Conservation (phyloP, 2,113 vertebrate genomes). For the Puntigrus tetrazona region DNA sequence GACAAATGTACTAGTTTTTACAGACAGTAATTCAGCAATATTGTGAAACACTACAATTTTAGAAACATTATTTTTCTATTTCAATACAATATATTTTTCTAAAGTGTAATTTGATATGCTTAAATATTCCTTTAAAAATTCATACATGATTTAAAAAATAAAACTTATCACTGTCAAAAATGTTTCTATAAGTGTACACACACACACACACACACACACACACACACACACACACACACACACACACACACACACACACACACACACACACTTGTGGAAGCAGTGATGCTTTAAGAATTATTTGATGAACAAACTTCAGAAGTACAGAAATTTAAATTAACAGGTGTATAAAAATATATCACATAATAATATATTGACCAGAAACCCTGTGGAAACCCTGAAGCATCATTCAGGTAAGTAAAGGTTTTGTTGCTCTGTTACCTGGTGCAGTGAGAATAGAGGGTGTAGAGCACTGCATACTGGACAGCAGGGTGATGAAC, state of each 20-base stretch:
- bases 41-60: neutral
- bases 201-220: too few species aligned
- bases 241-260: too few species aligned
- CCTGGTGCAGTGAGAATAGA: conserved; percentile 99
- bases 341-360: too few species aligned
- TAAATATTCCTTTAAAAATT: neutral
- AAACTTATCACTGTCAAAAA: neutral
- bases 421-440: conserved; percentile 59
- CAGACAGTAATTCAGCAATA: neutral
- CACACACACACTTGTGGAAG: neutral
- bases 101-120: neutral
- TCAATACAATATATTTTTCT: neutral
- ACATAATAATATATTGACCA: too few species aligned
- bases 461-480: conserved; percentile 90
- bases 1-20: neutral
- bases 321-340: too few species aligned
- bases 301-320: too few species aligned
- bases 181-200: too few species aligned
- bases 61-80: neutral
- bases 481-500: conserved; percentile 92
- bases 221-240: too few species aligned
- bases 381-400: neutral
- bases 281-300: neutral
- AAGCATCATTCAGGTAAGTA: neutral
- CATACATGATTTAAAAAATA: too few species aligned